Base-by-base conservation (phyloP, 2,888 invertebrate genomes). In the Conomelus anceps region DNA sequence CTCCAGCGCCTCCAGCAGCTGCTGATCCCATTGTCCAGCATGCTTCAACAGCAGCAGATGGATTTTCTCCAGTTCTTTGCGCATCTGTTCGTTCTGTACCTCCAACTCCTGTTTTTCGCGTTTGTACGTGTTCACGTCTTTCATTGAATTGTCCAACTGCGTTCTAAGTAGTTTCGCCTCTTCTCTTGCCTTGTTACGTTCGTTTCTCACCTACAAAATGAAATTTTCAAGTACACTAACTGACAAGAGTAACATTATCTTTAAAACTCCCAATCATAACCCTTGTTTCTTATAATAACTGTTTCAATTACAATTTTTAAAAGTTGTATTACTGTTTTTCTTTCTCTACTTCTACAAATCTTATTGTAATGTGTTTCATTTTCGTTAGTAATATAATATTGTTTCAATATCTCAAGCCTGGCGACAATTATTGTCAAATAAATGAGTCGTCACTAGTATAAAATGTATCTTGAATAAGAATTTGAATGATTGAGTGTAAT, bases 131-230 rank as follows among this genome's bases (percentile, higher is more conserved):
- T 95, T 95, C 0, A 96, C 94, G 92, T 98, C 98, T 93, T 98
- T 98, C 90, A 96, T 93, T 0, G 96, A 94, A 11, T 95, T 93
- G 92, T 98, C 98, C 41, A 98, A 94, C 94, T 97, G 98, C 63
- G 95, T 95, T 92, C 97, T 95, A 3, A 98, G 93, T 91, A 96
- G 96, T 93, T 98, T 97, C 0, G 96, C 96, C 93, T 99, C 98
- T 92, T 99, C 98, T 84, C 98, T 94, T 0, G 98, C 97, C 92
- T 97, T 97, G 93, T 99, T 99, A 23, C 99, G 95, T 94, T 99
- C 99, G 93, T 96, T 98, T 89, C 98, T 95, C 92, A 97, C 96
- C 94, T 95, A 91, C 22, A 91, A 86, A 22, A 89, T 84, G 41
- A 24, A n/a, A 89, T 22, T 85, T 24, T 88, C 6, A 89, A 26